Evolutionary conservation across 2,888 invertebrate genomes (phyloP).

Genomic region (Lymantria monacha): DNA sequence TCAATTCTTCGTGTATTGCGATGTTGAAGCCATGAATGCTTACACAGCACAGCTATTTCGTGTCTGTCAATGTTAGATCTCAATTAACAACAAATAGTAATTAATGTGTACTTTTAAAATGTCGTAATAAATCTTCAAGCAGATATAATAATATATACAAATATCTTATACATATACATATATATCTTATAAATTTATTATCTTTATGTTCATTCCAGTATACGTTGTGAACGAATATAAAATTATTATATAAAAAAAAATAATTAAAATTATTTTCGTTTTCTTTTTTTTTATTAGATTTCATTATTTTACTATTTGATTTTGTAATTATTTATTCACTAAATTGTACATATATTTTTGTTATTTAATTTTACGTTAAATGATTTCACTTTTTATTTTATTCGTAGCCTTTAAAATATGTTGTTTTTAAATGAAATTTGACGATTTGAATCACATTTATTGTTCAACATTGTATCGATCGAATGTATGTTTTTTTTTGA

Average conservation of each 20-base stretch:
- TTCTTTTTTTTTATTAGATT: constrained; percentile 51
- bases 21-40: constrained; percentile 29
- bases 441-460: constrained; percentile 28
- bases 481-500: too few relatives aligned
- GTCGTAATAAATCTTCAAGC: constrained; percentile 24
- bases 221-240: constrained; percentile 45
- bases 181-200: constrained; percentile 9
- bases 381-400: constrained; percentile 47
- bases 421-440: constrained; percentile 37
- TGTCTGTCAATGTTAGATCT: constrained; percentile 39
- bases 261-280: constrained; percentile 37
- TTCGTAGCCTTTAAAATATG: constrained; percentile 44
- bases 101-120: constrained; percentile 29
- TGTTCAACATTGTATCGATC: constrained; percentile 26
- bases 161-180: background rate
- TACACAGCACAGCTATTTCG: constrained; percentile 28
- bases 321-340: constrained; percentile 78
- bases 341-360: constrained; percentile 80
- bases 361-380: constrained; percentile 79
- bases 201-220: constrained; percentile 57
- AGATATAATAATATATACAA: constrained; percentile 12
- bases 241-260: constrained; percentile 31
- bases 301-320: constrained; percentile 40
- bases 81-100: constrained; percentile 34
- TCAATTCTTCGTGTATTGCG: constrained; percentile 28